phyloP scores from a whole-genome alignment of 2,113 vertebrate species.

The Campylorhamphus procurvoides region DNA sequence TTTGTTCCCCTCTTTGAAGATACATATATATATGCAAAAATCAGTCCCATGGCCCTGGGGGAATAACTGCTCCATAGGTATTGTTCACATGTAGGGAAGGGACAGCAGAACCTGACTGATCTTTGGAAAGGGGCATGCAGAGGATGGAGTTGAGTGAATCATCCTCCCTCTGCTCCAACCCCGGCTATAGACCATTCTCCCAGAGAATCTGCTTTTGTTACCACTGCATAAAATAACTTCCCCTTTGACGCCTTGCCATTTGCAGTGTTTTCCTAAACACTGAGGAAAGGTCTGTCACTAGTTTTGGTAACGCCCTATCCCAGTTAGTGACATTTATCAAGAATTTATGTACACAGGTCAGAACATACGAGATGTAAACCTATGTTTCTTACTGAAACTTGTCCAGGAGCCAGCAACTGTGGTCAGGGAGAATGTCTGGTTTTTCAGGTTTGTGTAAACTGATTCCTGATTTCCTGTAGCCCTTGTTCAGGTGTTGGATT shows the following conservation, averaged over 20 bases:
- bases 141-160: neutral
- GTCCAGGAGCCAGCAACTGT: neutral
- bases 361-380: neutral
- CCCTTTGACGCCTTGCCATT: neutral
- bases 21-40: fast-evolving
- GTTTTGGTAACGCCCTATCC: neutral
- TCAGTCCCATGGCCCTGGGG: neutral
- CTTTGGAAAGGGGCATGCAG: neutral
- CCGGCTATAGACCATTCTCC: neutral
- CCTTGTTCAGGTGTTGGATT: neutral
- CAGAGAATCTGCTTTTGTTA: neutral
- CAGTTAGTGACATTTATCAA: neutral
- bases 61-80: neutral
- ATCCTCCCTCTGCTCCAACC: neutral
- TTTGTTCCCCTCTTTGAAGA: neutral
- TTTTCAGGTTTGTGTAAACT: neutral
- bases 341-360: neutral
- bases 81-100: neutral
- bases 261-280: neutral
- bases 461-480: neutral
- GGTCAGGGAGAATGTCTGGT: neutral
- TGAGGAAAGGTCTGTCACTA: neutral
- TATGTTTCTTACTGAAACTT: neutral
- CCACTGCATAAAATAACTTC: neutral
- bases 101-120: neutral